A percentile compares a stretch with the other conserved stretches of the same genome.
These are phyloP conservation scores for Mythimna albipuncta DNA, from an alignment of 2,888 invertebrate species.

Conservation along the genomic window DNA sequence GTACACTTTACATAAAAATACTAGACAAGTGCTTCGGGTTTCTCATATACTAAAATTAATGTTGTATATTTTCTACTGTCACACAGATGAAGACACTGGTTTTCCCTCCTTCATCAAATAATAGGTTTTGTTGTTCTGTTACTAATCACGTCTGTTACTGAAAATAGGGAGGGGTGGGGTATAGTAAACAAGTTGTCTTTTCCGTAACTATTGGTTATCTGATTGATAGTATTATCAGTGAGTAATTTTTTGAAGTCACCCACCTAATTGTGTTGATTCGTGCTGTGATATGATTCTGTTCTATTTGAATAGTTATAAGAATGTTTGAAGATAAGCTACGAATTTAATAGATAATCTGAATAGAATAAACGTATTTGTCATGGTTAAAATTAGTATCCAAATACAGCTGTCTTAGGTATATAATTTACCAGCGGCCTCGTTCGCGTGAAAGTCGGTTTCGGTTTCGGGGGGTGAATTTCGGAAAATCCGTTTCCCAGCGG, in stretches of 20 bases:
- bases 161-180: not conserved
- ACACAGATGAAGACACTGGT: too few species aligned
- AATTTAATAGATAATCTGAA: not conserved
- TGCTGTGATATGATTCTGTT: not conserved
- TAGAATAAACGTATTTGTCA: not conserved
- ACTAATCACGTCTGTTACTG: not conserved
- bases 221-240: conserved; percentile 13
- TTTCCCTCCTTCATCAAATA: not conserved
- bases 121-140: conserved; percentile 1
- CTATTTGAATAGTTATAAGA: conserved; percentile 16
- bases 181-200: conserved; percentile 37
- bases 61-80: too few species aligned
- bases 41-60: too few species aligned
- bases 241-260: conserved; percentile 5
- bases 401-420: not conserved
- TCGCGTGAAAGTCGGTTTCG: too few species aligned
- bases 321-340: conserved; percentile 12
- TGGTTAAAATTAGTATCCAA: conserved; percentile 5
- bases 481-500: too few species aligned
- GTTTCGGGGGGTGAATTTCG: too few species aligned
- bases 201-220: conserved; percentile 39
- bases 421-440: too few species aligned
- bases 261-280: not conserved
- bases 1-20: too few species aligned
- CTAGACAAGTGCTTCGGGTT: too few species aligned